These are phyloP conservation scores for Cryptomyrus ogoouensis DNA, from an alignment of 2,113 vertebrate species.

Conservation along the genomic window DNA sequence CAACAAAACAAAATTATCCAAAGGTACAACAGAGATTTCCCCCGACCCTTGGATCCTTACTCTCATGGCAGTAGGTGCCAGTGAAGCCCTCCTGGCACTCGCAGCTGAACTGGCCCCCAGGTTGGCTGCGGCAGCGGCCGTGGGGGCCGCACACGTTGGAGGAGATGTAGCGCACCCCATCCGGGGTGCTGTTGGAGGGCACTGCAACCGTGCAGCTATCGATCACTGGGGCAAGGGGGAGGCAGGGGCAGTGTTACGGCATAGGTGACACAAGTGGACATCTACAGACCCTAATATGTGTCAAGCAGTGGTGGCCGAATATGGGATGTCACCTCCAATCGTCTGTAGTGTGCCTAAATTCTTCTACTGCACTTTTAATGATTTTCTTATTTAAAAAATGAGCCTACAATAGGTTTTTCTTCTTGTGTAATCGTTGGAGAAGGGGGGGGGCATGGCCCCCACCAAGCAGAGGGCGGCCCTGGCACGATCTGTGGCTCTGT, in stretches of 20 bases:
- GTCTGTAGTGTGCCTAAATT: background rate
- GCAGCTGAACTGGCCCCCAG: constrained; percentile 93
- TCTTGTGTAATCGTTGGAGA: constrained; percentile 42
- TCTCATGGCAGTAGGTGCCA: constrained; percentile 96
- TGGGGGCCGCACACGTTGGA: constrained; percentile 96
- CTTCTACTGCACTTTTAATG: background rate
- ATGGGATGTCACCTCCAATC: too few species aligned
- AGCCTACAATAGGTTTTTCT: background rate
- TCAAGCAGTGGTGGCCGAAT: too few species aligned
- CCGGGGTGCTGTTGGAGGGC: constrained; percentile 86
- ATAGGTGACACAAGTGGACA: background rate
- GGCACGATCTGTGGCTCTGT: constrained; percentile 58
- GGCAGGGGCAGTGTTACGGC: background rate
- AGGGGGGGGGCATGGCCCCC: too few species aligned
- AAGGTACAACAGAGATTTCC: background rate
- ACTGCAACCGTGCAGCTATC: constrained; percentile 97
- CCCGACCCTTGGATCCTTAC: constrained; percentile 59
- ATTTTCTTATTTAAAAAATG: background rate
- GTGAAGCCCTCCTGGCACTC: constrained; percentile 97
- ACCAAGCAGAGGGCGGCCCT: constrained; percentile 26
- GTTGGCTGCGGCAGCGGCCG: constrained; percentile 87
- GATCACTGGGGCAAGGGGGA: constrained; percentile 69
- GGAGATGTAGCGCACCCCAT: constrained; percentile 89
- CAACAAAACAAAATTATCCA: background rate
- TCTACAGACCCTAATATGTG: background rate